Evolutionary conservation across 2,888 invertebrate genomes (phyloP).

Genomic region (Platynereis dumerilii): DNA sequence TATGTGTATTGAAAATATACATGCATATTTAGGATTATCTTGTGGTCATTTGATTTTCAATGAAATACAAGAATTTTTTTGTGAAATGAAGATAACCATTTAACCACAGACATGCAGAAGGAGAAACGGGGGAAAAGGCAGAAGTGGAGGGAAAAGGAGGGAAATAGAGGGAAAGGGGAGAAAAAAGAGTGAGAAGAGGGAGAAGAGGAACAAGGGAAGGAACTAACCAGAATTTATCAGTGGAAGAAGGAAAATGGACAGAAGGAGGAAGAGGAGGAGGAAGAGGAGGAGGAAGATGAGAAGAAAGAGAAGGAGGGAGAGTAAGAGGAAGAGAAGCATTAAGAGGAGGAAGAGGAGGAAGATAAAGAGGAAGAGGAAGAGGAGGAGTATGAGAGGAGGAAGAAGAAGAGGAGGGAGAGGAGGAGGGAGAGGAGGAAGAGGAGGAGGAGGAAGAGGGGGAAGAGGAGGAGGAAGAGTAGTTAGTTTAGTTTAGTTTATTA

Average conservation of each 20-base stretch:
- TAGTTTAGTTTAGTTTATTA: too few species aligned
- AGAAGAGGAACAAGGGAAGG: neutral
- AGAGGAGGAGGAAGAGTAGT: neutral
- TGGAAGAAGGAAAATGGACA: neutral
- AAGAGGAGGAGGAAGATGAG: too few species aligned
- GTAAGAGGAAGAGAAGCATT: neutral
- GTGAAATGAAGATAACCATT: too few species aligned
- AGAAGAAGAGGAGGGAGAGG: slow-evolving; percentile 1
- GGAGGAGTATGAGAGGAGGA: too few species aligned
- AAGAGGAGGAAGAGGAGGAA: neutral
- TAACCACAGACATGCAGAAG: neutral
- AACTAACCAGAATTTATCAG: neutral
- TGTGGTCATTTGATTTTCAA: too few species aligned
- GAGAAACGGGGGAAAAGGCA: neutral
- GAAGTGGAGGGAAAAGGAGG: too few species aligned
- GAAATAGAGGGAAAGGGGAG: too few species aligned
- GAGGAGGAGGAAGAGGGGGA: neutral
- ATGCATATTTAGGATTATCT: too few species aligned
- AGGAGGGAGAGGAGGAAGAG: neutral
- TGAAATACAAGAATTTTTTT: too few species aligned
- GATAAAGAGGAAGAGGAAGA: neutral
- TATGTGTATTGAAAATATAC: too few species aligned
- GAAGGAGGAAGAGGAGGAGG: slow-evolving; percentile 1
- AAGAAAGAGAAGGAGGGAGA: neutral
- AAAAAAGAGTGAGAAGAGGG: too few species aligned